Evolutionary conservation across 2,888 invertebrate genomes (phyloP).

Genomic region (Isotomurus palustris): DNA sequence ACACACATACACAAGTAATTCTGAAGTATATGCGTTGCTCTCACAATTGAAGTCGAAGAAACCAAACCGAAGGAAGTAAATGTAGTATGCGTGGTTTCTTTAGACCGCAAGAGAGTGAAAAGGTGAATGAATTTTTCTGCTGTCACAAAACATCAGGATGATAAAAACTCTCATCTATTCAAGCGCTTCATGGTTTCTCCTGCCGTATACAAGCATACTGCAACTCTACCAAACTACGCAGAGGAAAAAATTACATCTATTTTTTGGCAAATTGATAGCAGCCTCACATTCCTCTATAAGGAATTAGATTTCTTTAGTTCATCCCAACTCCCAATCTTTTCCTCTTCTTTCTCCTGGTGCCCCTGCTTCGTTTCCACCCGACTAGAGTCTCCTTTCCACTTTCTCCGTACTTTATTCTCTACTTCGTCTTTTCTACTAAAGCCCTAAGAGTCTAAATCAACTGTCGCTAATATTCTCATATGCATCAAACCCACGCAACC

Average conservation of each 20-base stretch:
- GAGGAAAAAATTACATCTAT: slow-evolving; percentile 27
- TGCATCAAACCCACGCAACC: no score
- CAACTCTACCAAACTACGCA: neutral
- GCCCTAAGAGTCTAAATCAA: no score
- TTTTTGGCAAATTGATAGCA: slow-evolving; percentile 29
- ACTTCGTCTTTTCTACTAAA: no score
- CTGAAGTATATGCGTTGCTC: no score
- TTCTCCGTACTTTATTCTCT: neutral
- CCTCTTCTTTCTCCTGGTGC: neutral
- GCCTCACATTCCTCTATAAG: slow-evolving; percentile 7
- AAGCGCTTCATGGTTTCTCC: neutral
- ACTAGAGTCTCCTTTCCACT: neutral
- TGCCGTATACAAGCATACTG: neutral
- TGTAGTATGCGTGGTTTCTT: slow-evolving; percentile 2
- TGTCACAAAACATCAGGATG: slow-evolving; percentile 20
- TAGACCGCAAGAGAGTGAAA: no score
- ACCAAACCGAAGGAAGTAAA: no score
- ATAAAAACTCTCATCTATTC: slow-evolving; percentile 19
- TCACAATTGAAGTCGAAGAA: no score
- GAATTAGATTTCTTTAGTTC: slow-evolving; percentile 14
- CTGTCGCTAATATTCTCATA: no score
- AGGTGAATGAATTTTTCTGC: slow-evolving; percentile 16
- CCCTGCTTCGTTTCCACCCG: neutral
- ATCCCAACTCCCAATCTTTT: neutral
- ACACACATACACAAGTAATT: no score